Percentiles rank a stretch among this genome's conserved stretches.
These are phyloP conservation scores for Sisor rabdophorus DNA, from an alignment of 2,113 vertebrate species.

Conservation along the genomic window DNA sequence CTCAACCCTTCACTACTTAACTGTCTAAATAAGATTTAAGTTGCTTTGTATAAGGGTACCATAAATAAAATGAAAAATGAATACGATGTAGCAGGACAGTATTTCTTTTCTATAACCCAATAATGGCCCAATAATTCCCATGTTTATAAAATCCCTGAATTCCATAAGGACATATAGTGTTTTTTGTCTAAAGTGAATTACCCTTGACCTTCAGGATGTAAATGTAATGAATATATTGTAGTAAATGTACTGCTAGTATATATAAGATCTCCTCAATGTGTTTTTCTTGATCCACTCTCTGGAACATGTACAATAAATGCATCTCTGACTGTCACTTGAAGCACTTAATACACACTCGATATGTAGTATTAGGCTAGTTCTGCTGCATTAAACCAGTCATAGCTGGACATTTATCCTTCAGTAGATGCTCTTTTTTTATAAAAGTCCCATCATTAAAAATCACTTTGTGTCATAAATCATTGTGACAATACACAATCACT, in stretches of 20 bases:
- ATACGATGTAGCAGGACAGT: too few species aligned
- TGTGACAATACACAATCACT: slow-evolving; percentile 42
- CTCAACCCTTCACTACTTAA: too few species aligned
- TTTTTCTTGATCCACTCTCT: neutral
- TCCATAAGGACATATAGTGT: too few species aligned
- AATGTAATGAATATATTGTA: too few species aligned
- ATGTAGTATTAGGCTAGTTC: slow-evolving; percentile 6
- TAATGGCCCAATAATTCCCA: too few species aligned
- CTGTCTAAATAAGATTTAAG: too few species aligned
- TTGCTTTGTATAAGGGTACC: too few species aligned
- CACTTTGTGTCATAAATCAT: slow-evolving; percentile 35
- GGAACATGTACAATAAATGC: neutral
- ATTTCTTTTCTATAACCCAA: too few species aligned
- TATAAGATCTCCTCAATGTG: neutral
- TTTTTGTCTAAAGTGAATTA: too few species aligned
- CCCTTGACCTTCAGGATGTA: too few species aligned
- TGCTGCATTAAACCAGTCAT: neutral
- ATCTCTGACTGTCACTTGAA: neutral
- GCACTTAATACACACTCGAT: neutral
- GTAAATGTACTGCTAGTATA: neutral
- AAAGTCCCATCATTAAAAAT: slow-evolving; percentile 40
- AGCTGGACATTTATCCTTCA: slow-evolving; percentile 32
- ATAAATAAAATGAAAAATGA: too few species aligned
- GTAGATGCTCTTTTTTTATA: slow-evolving; percentile 34
- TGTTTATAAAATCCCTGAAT: too few species aligned